Conservation (phyloP, 2,113 vertebrate genomes). For the Pedetes capensis region DNA sequence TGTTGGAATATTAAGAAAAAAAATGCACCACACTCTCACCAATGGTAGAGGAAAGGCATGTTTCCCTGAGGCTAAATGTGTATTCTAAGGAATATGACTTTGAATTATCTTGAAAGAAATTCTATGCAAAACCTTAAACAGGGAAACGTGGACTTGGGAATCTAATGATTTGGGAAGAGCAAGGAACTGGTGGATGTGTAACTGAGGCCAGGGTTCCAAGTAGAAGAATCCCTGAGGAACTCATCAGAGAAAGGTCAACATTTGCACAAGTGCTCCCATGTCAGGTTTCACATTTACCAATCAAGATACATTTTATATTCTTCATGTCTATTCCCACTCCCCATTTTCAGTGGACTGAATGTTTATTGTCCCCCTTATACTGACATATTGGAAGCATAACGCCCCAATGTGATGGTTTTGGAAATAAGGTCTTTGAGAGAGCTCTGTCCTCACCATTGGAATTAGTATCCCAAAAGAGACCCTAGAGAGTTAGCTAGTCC, state of each 20-base stretch:
- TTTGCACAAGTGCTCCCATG: background rate
- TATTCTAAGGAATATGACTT: background rate
- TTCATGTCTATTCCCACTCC: background rate
- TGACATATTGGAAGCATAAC: background rate
- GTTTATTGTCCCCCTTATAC: background rate
- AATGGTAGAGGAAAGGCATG: background rate
- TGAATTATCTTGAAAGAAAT: background rate
- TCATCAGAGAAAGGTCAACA: background rate
- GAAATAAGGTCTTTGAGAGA: background rate
- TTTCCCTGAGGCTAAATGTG: background rate
- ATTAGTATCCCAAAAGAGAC: background rate
- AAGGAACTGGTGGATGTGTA: background rate
- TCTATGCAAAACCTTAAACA: background rate
- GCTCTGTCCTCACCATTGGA: background rate
- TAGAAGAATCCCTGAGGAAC: background rate
- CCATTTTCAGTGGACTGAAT: background rate
- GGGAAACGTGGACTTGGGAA: background rate
- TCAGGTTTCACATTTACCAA: background rate
- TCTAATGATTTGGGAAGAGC: background rate
- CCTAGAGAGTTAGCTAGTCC: background rate
- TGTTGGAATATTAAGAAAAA: background rate
- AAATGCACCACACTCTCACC: background rate
- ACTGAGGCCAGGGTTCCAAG: background rate
- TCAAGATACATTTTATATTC: background rate
- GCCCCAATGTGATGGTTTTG: background rate